phyloP scores from a whole-genome alignment of 2,113 vertebrate species.

The Pollimyrus isidori region DNA sequence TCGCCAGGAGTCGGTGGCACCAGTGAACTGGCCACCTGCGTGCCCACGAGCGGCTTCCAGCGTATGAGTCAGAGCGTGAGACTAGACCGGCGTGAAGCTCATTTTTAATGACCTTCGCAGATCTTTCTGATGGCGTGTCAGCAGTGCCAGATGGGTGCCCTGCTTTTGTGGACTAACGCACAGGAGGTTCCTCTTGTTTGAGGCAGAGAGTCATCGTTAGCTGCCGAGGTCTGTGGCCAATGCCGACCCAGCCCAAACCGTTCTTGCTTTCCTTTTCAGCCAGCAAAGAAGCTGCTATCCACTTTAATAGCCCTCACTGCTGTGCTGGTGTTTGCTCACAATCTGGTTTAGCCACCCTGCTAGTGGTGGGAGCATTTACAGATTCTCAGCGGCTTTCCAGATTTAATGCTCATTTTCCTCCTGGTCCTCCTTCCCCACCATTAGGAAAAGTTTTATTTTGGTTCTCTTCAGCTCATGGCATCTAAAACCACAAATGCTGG shows the following conservation, averaged over 20 bases:
- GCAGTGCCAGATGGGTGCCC: not conserved
- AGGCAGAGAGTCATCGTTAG: not conserved
- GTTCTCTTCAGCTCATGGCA: not conserved
- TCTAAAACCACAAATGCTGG: conserved; percentile 11
- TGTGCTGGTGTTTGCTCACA: not conserved
- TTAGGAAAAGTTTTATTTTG: conserved; percentile 19
- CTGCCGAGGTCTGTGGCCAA: not conserved
- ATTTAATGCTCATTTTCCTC: conserved; percentile 21
- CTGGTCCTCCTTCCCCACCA: not conserved
- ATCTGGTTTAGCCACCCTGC: not conserved
- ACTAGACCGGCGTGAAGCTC: not conserved
- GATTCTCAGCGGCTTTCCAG: not conserved
- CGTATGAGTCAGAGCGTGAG: not conserved
- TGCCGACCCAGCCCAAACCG: not conserved
- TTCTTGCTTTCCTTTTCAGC: not conserved
- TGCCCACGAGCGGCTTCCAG: not conserved
- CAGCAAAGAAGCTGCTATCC: not conserved
- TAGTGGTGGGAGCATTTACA: not conserved
- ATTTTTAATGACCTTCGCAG: not conserved
- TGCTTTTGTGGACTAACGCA: not conserved
- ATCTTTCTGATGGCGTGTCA: not conserved
- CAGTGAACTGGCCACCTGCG: conserved; percentile 16
- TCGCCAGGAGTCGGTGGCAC: conserved; percentile 16
- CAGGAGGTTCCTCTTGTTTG: not conserved
- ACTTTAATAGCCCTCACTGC: not conserved